Conservation (phyloP, 2,113 vertebrate genomes). For the Cyrtonyx montezumae region DNA sequence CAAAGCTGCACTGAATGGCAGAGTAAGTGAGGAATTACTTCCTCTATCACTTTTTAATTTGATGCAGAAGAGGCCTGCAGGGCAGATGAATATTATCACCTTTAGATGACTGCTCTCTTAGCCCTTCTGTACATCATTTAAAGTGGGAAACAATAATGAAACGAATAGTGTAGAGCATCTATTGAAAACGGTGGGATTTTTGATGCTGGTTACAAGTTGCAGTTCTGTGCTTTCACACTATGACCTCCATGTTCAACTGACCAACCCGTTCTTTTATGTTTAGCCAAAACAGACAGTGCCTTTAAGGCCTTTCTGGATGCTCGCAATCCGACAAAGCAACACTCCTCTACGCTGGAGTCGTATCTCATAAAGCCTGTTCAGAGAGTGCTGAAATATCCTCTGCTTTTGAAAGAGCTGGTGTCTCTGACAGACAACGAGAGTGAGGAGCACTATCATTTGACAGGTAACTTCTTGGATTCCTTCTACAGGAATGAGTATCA, state of each 20-base stretch:
- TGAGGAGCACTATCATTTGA: slow-evolving; percentile 96
- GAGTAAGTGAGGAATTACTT: neutral
- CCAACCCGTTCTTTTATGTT: neutral
- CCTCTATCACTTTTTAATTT: neutral
- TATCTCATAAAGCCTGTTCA: slow-evolving; percentile 99
- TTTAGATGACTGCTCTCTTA: neutral
- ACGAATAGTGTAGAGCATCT: neutral
- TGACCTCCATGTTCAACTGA: neutral
- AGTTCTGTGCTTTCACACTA: neutral
- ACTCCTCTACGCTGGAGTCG: slow-evolving; percentile 95
- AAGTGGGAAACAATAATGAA: neutral
- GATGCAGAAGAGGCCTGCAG: neutral
- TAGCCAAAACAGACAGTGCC: slow-evolving; percentile 92
- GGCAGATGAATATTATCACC: neutral
- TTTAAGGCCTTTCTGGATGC: slow-evolving; percentile 94
- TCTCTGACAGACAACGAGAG: slow-evolving; percentile 93
- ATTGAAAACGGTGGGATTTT: neutral
- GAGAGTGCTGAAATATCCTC: slow-evolving; percentile 95
- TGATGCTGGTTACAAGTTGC: neutral
- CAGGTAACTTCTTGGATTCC: slow-evolving; percentile 77
- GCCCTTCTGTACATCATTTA: neutral
- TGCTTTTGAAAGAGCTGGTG: slow-evolving; percentile 94
- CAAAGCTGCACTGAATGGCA: neutral
- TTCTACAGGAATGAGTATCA: neutral
- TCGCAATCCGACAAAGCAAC: slow-evolving; percentile 95